Evolutionary conservation across 2,113 vertebrate genomes (phyloP).

Genomic region (Sigmodon hispidus): DNA sequence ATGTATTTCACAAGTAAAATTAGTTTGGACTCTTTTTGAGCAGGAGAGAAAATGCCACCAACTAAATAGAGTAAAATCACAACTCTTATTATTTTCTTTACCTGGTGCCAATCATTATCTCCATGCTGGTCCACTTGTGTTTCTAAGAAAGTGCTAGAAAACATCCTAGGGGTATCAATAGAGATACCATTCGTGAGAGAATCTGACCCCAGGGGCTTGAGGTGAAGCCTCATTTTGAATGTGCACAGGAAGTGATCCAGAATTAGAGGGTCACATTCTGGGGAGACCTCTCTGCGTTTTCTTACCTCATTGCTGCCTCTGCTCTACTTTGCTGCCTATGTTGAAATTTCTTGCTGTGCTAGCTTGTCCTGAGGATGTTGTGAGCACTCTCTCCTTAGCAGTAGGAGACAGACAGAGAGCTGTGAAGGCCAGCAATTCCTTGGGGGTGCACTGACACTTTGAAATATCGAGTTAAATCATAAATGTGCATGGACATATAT

Average conservation of each 20-base stretch:
- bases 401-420: neutral
- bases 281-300: neutral
- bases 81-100: neutral
- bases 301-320: neutral
- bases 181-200: neutral
- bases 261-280: neutral
- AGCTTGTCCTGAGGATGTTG: neutral
- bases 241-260: neutral
- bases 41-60: neutral
- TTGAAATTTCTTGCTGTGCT: neutral
- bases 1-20: neutral
- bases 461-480: slow-evolving; percentile 30
- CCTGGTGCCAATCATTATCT: neutral
- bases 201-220: neutral
- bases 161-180: neutral
- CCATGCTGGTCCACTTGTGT: neutral
- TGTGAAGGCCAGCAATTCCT: neutral
- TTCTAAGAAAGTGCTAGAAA: neutral
- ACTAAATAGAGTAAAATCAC: neutral
- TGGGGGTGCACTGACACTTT: neutral
- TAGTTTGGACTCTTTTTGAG: neutral
- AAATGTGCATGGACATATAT: neutral
- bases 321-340: neutral
- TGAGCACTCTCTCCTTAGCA: neutral
- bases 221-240: neutral